Evolutionary conservation across 2,797 vertebrate species (phyloP).

Genomic region (Chrysocyon brachyurus): DNA sequence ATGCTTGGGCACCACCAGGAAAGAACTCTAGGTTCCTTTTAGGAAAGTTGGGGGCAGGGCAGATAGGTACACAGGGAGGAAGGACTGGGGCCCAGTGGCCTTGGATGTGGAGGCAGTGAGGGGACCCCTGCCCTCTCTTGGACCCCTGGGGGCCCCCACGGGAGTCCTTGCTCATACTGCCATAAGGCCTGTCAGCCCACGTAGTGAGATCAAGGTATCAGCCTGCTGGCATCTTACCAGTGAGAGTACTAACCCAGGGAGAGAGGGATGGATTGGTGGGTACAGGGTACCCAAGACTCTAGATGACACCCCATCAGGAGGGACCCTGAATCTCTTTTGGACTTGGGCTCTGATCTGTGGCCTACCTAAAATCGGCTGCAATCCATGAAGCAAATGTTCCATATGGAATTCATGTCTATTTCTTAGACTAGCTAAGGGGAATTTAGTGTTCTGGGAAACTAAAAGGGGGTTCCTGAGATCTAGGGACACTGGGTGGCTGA

Average conservation of each 20-base stretch:
- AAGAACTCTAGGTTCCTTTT: neutral
- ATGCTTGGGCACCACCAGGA: neutral
- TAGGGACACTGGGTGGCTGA: neutral
- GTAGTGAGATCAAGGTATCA: neutral
- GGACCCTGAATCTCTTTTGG: neutral
- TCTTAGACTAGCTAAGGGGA: neutral
- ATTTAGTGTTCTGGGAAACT: neutral
- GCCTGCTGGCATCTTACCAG: constrained; percentile 32
- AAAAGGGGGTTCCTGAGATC: neutral
- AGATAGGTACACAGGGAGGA: neutral
- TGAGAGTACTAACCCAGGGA: neutral
- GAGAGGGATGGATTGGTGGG: neutral
- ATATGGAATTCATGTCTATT: neutral
- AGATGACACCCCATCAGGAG: neutral
- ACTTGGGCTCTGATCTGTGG: constrained; percentile 2
- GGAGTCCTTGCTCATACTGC: neutral
- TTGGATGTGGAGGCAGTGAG: neutral
- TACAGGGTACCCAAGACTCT: neutral
- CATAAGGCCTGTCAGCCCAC: neutral
- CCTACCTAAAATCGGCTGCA: constrained; percentile 34
- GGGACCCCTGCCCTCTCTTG: neutral
- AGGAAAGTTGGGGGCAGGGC: neutral
- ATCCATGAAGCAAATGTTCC: neutral
- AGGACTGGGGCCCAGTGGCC: neutral
- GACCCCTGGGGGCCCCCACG: neutral